Percentiles rank a stretch among this genome's conserved stretches.
Conservation (phyloP, 2,888 invertebrate species). For the Drosophila putrida region DNA sequence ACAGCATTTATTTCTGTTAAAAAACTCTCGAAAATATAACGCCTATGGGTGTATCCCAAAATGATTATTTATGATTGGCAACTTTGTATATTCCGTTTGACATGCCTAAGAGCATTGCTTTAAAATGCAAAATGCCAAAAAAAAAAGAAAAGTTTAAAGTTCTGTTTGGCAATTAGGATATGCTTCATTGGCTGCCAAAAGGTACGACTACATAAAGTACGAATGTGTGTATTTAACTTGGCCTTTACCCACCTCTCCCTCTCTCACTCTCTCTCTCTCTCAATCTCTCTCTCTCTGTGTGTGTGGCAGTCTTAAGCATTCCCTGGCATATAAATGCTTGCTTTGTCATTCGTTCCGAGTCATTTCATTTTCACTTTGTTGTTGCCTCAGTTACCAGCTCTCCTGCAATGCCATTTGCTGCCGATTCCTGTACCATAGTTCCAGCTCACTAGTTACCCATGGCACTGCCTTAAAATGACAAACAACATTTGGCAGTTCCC, state of each 20-base stretch:
- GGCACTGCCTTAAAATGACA: conserved; percentile 77
- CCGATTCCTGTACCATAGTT: conserved; percentile 64
- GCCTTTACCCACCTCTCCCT: conserved; percentile 21
- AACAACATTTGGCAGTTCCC: conserved; percentile 75
- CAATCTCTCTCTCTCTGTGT: conserved; percentile 1
- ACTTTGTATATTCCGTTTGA: conserved; percentile 17
- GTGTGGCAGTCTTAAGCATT: conserved; percentile 37
- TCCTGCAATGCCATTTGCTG: conserved; percentile 70
- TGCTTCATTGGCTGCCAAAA: conserved; percentile 79
- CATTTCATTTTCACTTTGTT: conserved; percentile 82
- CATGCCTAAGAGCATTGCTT: conserved; percentile 46
- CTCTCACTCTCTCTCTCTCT: conserved; percentile 1
- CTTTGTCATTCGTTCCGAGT: conserved; percentile 82
- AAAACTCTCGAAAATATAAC: not conserved
- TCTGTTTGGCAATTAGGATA: conserved; percentile 65
- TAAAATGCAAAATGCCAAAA: conserved; percentile 51
- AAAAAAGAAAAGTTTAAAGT: conserved; percentile 69
- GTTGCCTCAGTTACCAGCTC: conserved; percentile 63
- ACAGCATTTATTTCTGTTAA: not conserved
- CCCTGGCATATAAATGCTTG: conserved; percentile 75
- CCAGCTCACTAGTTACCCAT: conserved; percentile 80
- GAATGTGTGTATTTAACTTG: conserved; percentile 42
- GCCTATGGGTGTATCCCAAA: conserved; percentile 16
- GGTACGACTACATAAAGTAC: conserved; percentile 67
- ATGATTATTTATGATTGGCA: not conserved